Base-by-base conservation (phyloP, 2,797 vertebrate genomes). In the Scarus forsteni region DNA sequence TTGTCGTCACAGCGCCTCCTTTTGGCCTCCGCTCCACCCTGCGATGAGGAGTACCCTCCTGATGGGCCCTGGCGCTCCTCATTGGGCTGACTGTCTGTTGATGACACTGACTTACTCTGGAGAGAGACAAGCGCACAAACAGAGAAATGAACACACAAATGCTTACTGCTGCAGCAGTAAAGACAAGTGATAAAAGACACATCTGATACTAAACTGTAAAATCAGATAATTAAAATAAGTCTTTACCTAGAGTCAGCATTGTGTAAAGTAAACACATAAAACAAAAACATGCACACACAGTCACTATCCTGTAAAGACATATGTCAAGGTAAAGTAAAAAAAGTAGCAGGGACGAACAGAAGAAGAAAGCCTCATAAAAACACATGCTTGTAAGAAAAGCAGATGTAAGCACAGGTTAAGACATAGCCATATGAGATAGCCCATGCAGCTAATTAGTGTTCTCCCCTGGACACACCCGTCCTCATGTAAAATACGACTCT, bases 1-100 rank as follows among this genome's bases (percentile, higher is more conserved):
- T 97, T 98, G 42, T 97, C 96, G 0, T 97, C 96, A 72, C 86
- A 94, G 60, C 96, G 97, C 74, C 90, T 87, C 66, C 94, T 92
- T 83, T 95, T 95, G 63, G 92, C 91, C 45, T 95, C 94, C 0
- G 85, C 88, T 50, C 90, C 89, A 87, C 89, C 90, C 77, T 86
- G 95, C 38, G 3, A 80, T 10, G 83, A 83, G 70, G 92, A 90
- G 59, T 92, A 92, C 27, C 80, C 95, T 70, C 3, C 80, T 0
- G 80, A 92, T 5, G 92, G 91, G 1, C 94, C 89, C 2, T 85
- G 81, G 3, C 35, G 90, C 71, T 95, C 95, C 71, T 96, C 95
- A 0, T 81, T 81, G 43, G 82, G 94, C 72, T 90, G 91, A 66
- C 96, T 96, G 89, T 95, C 96, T 0, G 95, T 92, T 1, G 95